Evolutionary conservation across 2,797 vertebrate genomes (phyloP).

Genomic region (Pseudochirops cupreus): DNA sequence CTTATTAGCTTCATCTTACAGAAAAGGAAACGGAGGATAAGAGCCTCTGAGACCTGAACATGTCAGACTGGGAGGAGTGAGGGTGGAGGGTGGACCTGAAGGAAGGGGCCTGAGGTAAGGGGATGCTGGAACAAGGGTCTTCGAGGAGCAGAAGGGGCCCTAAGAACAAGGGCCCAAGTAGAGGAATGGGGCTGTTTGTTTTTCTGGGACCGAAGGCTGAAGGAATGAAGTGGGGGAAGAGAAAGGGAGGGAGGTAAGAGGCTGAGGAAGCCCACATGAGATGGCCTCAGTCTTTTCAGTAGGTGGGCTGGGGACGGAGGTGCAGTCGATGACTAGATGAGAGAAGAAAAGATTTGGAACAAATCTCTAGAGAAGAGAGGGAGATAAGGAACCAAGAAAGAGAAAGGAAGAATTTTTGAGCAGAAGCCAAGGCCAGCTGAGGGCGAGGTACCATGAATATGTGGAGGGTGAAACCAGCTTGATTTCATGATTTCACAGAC

Average conservation of each 20-base stretch:
- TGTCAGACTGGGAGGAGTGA: neutral
- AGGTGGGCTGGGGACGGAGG: neutral
- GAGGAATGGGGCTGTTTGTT: neutral
- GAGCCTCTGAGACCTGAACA: neutral
- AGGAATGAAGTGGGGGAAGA: neutral
- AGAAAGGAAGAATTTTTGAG: neutral
- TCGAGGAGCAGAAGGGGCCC: neutral
- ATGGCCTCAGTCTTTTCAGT: neutral
- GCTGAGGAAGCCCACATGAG: neutral
- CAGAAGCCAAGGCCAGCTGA: neutral
- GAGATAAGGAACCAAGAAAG: neutral
- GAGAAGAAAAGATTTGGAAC: neutral
- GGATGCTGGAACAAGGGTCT: neutral
- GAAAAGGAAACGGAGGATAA: conserved; percentile 22
- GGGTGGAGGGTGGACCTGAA: neutral
- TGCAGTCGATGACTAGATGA: neutral
- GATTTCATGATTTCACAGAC: neutral
- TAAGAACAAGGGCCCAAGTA: neutral
- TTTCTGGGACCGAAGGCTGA: neutral
- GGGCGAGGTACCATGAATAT: neutral
- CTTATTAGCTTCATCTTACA: conserved; percentile 31
- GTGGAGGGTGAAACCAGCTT: neutral
- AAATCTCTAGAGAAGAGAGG: neutral
- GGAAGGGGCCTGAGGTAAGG: neutral
- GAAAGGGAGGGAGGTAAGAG: neutral